Percentiles rank a stretch among this genome's conserved stretches.
phyloP scores from a whole-genome alignment of 2,888 invertebrate genomes.

The Eupithecia insigniata region DNA sequence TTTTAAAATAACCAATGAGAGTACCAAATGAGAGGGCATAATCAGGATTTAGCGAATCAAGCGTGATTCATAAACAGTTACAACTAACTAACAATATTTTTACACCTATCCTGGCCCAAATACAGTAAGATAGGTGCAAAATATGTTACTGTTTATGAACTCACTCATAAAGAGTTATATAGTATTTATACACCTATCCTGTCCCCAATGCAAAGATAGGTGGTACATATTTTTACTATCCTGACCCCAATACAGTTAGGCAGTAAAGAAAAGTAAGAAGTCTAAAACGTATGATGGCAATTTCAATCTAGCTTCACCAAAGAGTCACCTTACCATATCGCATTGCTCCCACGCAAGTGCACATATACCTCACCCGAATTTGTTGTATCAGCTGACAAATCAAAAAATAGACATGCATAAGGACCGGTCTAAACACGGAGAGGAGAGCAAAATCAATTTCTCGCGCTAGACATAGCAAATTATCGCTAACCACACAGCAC shows the following conservation, averaged over 20 bases:
- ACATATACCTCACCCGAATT: slow-evolving; percentile 24
- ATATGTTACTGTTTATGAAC: too few species aligned
- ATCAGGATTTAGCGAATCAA: not conserved
- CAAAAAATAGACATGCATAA: slow-evolving; percentile 22
- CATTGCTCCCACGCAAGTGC: slow-evolving; percentile 25
- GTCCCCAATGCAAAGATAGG: too few species aligned
- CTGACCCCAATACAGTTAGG: not conserved
- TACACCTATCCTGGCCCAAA: not conserved
- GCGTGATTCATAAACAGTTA: not conserved
- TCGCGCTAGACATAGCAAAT: too few species aligned
- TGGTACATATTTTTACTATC: too few species aligned
- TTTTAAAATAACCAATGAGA: too few species aligned
- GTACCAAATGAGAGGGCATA: not conserved
- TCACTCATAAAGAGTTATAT: not conserved
- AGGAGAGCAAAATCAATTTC: not conserved
- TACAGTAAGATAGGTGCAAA: too few species aligned
- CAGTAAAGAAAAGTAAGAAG: not conserved
- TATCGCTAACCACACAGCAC: too few species aligned
- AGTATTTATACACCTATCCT: not conserved
- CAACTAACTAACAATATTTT: too few species aligned
- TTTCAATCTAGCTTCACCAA: not conserved
- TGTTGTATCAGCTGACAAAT: slow-evolving; percentile 32
- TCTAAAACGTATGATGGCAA: not conserved
- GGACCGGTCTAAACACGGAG: not conserved
- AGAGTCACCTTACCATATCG: slow-evolving; percentile 27